Evolutionary conservation across 2,888 invertebrate genomes (phyloP).

Genomic region (Lamproptera curius): DNA sequence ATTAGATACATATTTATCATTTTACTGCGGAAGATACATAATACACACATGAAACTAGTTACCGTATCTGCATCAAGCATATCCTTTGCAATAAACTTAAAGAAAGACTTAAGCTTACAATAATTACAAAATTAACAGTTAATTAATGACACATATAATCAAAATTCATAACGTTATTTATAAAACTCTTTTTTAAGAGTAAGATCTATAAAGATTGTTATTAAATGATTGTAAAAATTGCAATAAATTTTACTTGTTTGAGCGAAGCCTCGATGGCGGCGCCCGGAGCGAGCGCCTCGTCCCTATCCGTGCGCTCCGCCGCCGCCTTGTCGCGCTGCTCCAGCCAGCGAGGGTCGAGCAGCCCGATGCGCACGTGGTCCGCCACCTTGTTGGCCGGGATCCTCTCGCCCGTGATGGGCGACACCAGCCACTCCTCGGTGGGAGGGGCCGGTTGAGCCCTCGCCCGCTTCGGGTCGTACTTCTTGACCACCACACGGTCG

Average conservation of each 20-base stretch:
- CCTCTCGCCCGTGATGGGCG: slow-evolving; percentile 98
- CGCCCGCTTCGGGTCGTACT: slow-evolving; percentile 93
- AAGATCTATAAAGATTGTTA: no score
- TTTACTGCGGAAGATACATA: no score
- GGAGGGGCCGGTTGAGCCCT: slow-evolving; percentile 80
- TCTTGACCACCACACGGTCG: slow-evolving; percentile 96
- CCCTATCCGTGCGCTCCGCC: slow-evolving; percentile 94
- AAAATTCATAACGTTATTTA: no score
- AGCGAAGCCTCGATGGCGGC: slow-evolving; percentile 97
- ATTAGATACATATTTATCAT: no score
- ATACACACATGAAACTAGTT: no score
- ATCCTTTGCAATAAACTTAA: no score
- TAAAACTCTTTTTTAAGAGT: no score
- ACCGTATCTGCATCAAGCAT: no score
- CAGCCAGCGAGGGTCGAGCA: slow-evolving; percentile 98
- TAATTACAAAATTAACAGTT: no score
- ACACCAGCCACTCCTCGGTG: slow-evolving; percentile 93
- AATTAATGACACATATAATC: no score
- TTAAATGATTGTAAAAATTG: no score
- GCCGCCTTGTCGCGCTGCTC: slow-evolving; percentile 96
- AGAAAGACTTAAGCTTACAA: no score
- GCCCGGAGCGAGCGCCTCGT: slow-evolving; percentile 76
- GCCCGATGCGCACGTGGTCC: slow-evolving; percentile 97
- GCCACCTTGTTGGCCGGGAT: slow-evolving; percentile 98
- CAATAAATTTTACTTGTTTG: slow-evolving; percentile 86